Percentiles rank a stretch among this genome's conserved stretches.
Conservation (phyloP, 2,797 vertebrate genomes). For the Poeciliopsis presidionis region DNA sequence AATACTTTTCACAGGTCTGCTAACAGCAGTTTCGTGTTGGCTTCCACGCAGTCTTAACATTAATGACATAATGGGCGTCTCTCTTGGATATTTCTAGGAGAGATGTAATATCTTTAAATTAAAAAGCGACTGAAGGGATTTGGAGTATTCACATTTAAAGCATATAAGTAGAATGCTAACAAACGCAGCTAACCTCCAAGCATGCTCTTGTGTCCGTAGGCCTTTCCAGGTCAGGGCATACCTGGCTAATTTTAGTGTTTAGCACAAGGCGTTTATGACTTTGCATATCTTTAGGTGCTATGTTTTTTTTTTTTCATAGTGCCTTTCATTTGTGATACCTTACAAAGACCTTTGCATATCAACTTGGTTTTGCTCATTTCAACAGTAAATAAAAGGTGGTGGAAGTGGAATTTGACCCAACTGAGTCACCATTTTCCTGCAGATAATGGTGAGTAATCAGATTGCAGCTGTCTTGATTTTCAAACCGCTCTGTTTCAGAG, state of each 20-base stretch:
- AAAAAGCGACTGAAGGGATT: fast-evolving
- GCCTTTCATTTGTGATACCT: background rate
- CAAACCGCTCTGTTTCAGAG: conserved; percentile 38
- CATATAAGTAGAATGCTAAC: conserved; percentile 3
- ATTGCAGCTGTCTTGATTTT: conserved; percentile 66
- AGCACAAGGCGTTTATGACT: background rate
- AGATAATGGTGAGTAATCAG: conserved; percentile 79
- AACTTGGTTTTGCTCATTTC: conserved; percentile 28
- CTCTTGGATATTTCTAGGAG: fast-evolving
- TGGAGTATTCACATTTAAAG: background rate
- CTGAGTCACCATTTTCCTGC: conserved; percentile 77
- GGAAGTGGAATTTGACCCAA: conserved; percentile 75
- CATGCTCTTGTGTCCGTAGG: conserved; percentile 63
- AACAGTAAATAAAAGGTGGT: conserved; percentile 69
- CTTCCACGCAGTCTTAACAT: conserved; percentile 25
- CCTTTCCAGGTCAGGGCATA: conserved; percentile 64
- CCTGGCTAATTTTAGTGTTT: conserved; percentile 31
- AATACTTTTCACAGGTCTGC: conserved; percentile 26
- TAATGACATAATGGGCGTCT: background rate
- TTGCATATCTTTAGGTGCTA: fast-evolving
- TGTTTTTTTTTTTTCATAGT: background rate
- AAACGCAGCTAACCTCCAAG: conserved; percentile 38
- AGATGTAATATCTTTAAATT: fast-evolving
- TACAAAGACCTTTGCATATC: background rate
- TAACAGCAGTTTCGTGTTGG: conserved; percentile 45